Base-by-base conservation (phyloP, 2,113 vertebrate genomes). In the Dipodomys ordii region DNA sequence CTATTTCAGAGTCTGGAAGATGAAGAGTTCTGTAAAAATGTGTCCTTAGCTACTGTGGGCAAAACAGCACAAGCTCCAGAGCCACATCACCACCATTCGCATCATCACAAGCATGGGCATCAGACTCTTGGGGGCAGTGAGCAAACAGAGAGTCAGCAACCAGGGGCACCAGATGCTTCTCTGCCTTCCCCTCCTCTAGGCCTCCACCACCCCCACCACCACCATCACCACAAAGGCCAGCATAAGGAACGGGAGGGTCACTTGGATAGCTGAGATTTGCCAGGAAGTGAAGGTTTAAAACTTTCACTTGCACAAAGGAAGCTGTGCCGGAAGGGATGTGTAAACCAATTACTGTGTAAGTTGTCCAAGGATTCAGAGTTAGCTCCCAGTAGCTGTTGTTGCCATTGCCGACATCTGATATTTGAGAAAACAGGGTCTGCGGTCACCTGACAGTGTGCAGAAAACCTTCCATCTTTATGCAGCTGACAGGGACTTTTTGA, bases 361-460 rank as follows among this genome's bases (percentile, higher is more conserved):
- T 96, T 98, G 98, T 77, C 79, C 71, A 96, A 95, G 94, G 97
- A 98, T 95, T 94, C 98, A 90, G 98, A 97, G 49, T 95, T 80
- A 11, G 5, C 82, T 74, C 95, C 98, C 25, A 96, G 97, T 94
- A 99, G 98, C 98, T 99, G 99, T 98, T 99, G 99, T 97, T 99
- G 99, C 97, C 99, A 99, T 96, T 99, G 99, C 93, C 98, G 99
- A 93, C 99, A 98, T 97, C 98, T 99, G 98, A 95, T 99, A 83
- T 98, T 98, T 93, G 98, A 98, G 19, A 97, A 98, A 67, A 93
- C 95, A 46, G 97, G 97, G 71, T 98, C 98, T 88, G 96, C 98
- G 23, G 97, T 98, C 96, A 98, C 98, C 97, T 99, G 99, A 99
- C 99, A 98, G 96, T 99, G 99, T 96, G 94, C 96, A 0, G 98